Conservation (phyloP, 1,140 invertebrate species). For the Aphis craccivora region DNA sequence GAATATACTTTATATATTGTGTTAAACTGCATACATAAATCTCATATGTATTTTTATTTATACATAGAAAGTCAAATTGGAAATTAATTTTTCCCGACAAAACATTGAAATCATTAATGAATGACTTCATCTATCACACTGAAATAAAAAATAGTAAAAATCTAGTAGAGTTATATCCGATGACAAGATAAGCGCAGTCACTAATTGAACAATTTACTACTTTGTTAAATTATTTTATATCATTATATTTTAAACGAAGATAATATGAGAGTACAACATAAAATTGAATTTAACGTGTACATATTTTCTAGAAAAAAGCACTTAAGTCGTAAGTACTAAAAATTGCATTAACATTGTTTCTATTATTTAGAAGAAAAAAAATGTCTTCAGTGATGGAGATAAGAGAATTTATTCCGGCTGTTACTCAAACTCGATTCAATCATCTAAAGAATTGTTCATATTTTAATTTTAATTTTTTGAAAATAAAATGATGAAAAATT, state of each 20-base stretch:
- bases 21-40: background rate
- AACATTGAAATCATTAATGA: background rate
- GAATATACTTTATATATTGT: background rate
- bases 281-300: background rate
- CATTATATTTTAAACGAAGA: background rate
- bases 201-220: background rate
- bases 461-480: background rate
- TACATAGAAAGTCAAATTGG: no score
- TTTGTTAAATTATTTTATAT: background rate
- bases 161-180: background rate
- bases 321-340: background rate
- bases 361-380: background rate
- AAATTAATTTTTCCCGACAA: background rate
- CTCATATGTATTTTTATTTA: background rate
- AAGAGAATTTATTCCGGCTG: background rate
- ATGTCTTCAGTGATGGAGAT: background rate
- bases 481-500: background rate
- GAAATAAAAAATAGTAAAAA: background rate
- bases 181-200: background rate
- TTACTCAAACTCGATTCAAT: background rate
- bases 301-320: background rate
- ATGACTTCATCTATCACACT: background rate
- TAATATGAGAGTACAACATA: background rate
- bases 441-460: background rate
- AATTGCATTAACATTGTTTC: slow-evolving; percentile 18